phyloP scores from a whole-genome alignment of 2,888 invertebrate genomes.

The Acleris holmiana region DNA sequence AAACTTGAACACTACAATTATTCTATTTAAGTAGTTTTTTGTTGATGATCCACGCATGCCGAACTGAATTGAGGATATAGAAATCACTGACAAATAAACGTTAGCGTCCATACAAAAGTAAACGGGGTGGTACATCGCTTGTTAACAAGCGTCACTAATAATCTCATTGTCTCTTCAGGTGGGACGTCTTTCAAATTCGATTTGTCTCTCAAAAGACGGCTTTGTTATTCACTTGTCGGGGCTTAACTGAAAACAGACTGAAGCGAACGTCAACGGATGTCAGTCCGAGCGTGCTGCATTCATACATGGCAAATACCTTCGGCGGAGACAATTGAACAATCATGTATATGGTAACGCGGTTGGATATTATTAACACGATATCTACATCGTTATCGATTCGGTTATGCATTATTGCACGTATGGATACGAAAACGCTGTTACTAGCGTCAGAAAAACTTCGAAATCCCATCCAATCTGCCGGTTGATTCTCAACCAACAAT shows the following conservation, averaged over 20 bases:
- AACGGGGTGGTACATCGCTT: conserved; percentile 31
- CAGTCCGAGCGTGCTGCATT: conserved; percentile 60
- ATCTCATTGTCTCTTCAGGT: conserved; percentile 54
- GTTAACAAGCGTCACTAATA: conserved; percentile 49
- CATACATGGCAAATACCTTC: conserved; percentile 71
- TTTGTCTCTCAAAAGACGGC: conserved; percentile 55
- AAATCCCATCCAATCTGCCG: conserved; percentile 6
- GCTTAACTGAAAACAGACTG: conserved; percentile 71
- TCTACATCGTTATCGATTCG: conserved; percentile 43
- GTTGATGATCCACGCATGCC: conserved; percentile 10
- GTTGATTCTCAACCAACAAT: conserved; percentile 29
- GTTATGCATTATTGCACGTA: conserved; percentile 40
- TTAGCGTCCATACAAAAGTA: conserved; percentile 10
- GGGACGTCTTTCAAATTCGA: conserved; percentile 61
- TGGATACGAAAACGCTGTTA: conserved; percentile 23
- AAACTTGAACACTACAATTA: conserved; percentile 19
- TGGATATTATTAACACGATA: conserved; percentile 56
- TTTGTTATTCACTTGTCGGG: conserved; percentile 65
- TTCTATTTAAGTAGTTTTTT: conserved; percentile 10
- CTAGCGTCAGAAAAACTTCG: not conserved
- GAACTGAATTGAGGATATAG: not conserved
- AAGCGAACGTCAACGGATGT: conserved; percentile 70
- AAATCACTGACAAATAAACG: conserved; percentile 2
- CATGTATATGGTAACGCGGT: conserved; percentile 60
- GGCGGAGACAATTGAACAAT: conserved; percentile 63